phyloP scores from a whole-genome alignment of 2,888 invertebrate genomes.

The Tachystola acroxantha region DNA sequence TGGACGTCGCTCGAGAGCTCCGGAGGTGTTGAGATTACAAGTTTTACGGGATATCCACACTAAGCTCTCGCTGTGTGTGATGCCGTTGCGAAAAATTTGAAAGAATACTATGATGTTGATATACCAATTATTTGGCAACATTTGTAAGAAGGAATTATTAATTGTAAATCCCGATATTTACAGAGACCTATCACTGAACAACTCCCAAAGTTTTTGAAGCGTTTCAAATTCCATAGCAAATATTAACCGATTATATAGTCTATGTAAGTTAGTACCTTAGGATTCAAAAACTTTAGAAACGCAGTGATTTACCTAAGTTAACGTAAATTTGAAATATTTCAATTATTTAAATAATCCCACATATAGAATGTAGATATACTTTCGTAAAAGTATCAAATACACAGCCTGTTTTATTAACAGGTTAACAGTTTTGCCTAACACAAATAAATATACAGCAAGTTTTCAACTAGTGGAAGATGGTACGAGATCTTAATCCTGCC shows the following conservation, averaged over 20 bases:
- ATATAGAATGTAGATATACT: background rate
- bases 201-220: background rate
- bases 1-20: conserved; percentile 46
- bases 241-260: background rate
- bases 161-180: too few species aligned
- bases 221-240: background rate
- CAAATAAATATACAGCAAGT: conserved; percentile 21
- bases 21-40: background rate
- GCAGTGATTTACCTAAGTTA: too few species aligned
- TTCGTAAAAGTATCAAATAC: background rate
- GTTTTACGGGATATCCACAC: background rate
- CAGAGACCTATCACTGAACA: background rate
- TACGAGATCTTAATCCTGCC: conserved; percentile 81
- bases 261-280: background rate
- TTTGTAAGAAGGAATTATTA: too few species aligned
- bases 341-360: background rate
- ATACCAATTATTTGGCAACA: too few species aligned
- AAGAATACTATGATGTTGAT: too few species aligned
- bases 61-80: background rate
- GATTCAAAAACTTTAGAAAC: background rate
- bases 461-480: conserved; percentile 17
- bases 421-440: conserved; percentile 5
- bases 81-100: too few species aligned
- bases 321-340: too few species aligned
- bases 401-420: too few species aligned